Evolutionary conservation across 2,113 vertebrate species (phyloP), one percentile per base, ranked within the genome.

Genomic region (Gila orcuttii): DNA sequence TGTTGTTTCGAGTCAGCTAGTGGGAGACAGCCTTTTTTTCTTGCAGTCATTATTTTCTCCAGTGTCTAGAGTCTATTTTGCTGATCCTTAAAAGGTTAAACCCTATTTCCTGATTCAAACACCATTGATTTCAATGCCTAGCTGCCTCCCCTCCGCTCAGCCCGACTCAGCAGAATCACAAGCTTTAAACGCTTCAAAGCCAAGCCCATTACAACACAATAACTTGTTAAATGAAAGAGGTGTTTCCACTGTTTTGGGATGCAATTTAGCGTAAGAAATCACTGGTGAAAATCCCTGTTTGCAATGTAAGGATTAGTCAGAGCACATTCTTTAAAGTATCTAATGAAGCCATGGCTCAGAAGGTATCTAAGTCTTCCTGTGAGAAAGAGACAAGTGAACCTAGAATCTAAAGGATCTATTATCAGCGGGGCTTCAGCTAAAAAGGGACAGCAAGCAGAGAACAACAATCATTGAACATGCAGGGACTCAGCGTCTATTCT

Each of bases 301-400:
- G 31, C 42, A 68, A 79, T 73, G 75, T 39, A 73, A 45, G 75
- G 47, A 84, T 79, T 74, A 79, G 45, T 59, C 52, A 17, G 13
- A 80, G 33, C 57, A 33, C 28, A 50, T 82, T 31, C 57, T 68
- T 68, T 68, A 42, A 71, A 25, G 36, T 33, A 79, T 84, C 36
- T 62, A 39, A 77, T 79, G 64, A 85, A 11, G 11, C 33, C 33
- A 60, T 13, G 42, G 79, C 25, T 82, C 62, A 47, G 55, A 69
- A 17, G 52, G 52, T 69, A 31, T 80, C 87, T 12, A 45, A 21
- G 47, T 80, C 23, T 80, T 85, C 52, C 82, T 71, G 69, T 55
- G 77, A 84, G 86, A 87, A 90, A 89, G 89, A 80, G 33, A 92
- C 36, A 2, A 47, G 79, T 45, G 60, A 66, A 64, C 39, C 59